Percentiles rank a stretch among this genome's conserved stretches.
phyloP scores from a whole-genome alignment of 2,797 vertebrate species.

The Limnodromus scolopaceus region DNA sequence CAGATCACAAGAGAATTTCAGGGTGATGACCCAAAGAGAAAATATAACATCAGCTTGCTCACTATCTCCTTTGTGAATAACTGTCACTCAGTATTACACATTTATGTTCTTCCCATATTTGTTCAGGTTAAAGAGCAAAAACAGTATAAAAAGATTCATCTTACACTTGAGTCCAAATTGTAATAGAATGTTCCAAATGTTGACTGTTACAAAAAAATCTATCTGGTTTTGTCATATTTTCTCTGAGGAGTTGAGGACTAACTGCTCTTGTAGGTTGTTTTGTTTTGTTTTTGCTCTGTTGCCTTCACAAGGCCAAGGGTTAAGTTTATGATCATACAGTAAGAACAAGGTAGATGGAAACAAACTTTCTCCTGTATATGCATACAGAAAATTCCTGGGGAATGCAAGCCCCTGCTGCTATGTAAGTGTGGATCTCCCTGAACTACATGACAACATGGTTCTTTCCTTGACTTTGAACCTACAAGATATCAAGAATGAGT shows the following conservation, averaged over 20 bases:
- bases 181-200: neutral
- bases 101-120: neutral
- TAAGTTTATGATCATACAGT: neutral
- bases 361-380: neutral
- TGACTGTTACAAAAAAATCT: neutral
- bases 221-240: neutral
- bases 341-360: neutral
- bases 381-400: neutral
- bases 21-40: neutral
- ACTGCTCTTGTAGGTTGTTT: neutral
- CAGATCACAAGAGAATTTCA: constrained; percentile 4
- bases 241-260: neutral
- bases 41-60: neutral
- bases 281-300: neutral
- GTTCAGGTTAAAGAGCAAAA: neutral
- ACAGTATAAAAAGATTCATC: neutral
- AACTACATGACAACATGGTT: neutral
- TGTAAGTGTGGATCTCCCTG: neutral
- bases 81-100: neutral
- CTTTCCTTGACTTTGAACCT: neutral
- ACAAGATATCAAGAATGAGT: neutral
- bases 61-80: neutral
- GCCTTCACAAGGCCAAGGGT: neutral
- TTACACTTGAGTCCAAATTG: neutral
- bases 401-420: neutral